These are phyloP conservation scores for Promerops cafer DNA, from an alignment of 2,113 vertebrate species.

Conservation along the genomic window DNA sequence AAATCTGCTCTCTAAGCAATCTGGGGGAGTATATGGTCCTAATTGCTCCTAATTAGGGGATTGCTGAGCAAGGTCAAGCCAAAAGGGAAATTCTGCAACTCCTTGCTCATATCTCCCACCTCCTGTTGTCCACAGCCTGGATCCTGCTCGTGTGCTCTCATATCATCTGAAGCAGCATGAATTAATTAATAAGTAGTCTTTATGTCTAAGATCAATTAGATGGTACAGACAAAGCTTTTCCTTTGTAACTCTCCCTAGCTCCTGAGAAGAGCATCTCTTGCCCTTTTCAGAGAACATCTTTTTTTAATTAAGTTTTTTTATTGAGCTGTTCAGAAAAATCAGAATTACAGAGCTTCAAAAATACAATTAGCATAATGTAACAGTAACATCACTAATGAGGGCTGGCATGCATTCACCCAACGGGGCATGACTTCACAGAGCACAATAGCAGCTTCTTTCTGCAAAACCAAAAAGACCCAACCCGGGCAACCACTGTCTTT, in stretches of 20 bases:
- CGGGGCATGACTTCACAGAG: neutral
- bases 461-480: neutral
- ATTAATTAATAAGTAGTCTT: neutral
- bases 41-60: neutral
- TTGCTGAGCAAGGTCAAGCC: neutral
- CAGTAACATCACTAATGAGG: conserved; percentile 11
- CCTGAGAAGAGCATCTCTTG: neutral
- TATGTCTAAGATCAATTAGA: neutral
- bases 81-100: neutral
- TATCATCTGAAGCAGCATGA: neutral
- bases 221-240: neutral
- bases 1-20: neutral
- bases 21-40: neutral
- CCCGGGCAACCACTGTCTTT: neutral
- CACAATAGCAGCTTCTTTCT: conserved; percentile 14
- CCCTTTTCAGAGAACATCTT: conserved; percentile 12
- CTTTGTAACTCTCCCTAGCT: neutral
- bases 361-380: conserved; percentile 31
- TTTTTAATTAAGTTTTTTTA: conserved; percentile 27
- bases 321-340: conserved; percentile 31
- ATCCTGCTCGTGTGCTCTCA: neutral
- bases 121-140: neutral
- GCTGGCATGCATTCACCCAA: conserved; percentile 17
- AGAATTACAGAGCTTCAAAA: conserved; percentile 17
- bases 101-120: neutral